Evolutionary conservation across 2,888 invertebrate genomes (phyloP).

Genomic region (Lacanobia wlatinum): DNA sequence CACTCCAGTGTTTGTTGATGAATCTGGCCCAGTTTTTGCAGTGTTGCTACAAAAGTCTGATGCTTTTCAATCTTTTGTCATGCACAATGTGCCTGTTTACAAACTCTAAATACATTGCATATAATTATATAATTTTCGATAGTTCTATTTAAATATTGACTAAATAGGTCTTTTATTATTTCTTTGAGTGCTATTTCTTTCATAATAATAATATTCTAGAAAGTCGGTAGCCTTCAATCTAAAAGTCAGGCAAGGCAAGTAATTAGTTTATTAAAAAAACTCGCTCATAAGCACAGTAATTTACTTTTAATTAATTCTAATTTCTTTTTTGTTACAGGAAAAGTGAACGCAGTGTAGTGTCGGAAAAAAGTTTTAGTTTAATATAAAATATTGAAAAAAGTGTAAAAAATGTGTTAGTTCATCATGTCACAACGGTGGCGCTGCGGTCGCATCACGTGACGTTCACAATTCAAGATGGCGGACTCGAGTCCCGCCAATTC

Average conservation of each 20-base stretch:
- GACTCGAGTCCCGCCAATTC: constrained; percentile 91
- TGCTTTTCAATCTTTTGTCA: neutral
- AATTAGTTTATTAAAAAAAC: constrained; percentile 22
- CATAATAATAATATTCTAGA: constrained; percentile 1
- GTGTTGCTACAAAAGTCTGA: neutral
- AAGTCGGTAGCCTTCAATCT: constrained; percentile 26
- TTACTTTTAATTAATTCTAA: constrained; percentile 49
- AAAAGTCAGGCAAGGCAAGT: constrained; percentile 28
- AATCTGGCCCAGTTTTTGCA: constrained; percentile 3
- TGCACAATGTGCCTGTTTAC: too few relatives aligned
- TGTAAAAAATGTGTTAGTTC: constrained; percentile 81
- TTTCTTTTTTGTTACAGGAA: constrained; percentile 63
- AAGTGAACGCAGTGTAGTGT: constrained; percentile 64
- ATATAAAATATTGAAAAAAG: constrained; percentile 49
- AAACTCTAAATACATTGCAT: too few relatives aligned
- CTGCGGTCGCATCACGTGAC: constrained; percentile 86
- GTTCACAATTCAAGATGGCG: constrained; percentile 82
- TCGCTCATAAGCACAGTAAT: constrained; percentile 15
- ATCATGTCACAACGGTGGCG: constrained; percentile 82
- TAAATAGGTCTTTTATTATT: too few relatives aligned
- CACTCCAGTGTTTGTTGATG: constrained; percentile 5
- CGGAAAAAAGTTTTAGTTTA: constrained; percentile 47
- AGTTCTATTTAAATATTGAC: too few relatives aligned
- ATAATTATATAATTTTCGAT: too few relatives aligned
- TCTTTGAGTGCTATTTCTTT: neutral